A percentile compares a stretch with the other conserved stretches of the same genome.
These are phyloP conservation scores for Ennomos quercinarius DNA, from an alignment of 2,888 invertebrate genomes.

Conservation along the genomic window DNA sequence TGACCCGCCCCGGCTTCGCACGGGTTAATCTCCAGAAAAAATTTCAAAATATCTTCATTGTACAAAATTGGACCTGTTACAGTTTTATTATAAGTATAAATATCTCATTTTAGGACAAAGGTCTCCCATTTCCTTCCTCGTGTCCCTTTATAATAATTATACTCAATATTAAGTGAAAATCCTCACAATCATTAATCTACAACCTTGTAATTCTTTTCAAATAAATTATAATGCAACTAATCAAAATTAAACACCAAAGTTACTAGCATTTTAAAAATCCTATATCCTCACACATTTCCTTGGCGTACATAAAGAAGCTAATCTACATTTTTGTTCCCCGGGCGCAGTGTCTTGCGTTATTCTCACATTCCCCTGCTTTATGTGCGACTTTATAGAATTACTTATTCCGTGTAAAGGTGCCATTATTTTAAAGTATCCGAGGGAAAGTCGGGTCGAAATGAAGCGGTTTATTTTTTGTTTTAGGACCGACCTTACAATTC, in stretches of 20 bases:
- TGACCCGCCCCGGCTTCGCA: too few species aligned
- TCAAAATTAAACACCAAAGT: constrained; percentile 3
- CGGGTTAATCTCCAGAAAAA: too few species aligned
- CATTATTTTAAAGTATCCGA: constrained; percentile 31
- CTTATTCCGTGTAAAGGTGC: constrained; percentile 35
- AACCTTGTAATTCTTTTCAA: too few species aligned
- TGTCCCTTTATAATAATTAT: too few species aligned
- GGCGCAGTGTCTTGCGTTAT: constrained; percentile 34
- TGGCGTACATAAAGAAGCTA: constrained; percentile 22
- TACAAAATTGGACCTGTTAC: too few species aligned
- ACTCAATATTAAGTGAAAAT: too few species aligned
- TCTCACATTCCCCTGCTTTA: constrained; percentile 27
- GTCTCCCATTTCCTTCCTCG: too few species aligned
- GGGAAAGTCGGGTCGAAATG: constrained; percentile 22
- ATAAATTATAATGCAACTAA: too few species aligned
- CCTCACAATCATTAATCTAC: too few species aligned
- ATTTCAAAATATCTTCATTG: too few species aligned
- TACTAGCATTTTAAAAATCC: constrained; percentile 13
- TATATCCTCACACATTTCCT: constrained; percentile 13
- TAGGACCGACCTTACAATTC: constrained; percentile 1
- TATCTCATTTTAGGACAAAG: too few species aligned
- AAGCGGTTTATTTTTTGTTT: constrained; percentile 24
- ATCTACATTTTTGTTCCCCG: constrained; percentile 30
- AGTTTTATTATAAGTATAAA: too few species aligned
- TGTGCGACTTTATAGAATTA: constrained; percentile 35